Evolutionary conservation across 2,113 vertebrate genomes (phyloP).

Genomic region (Microcebus murinus): DNA sequence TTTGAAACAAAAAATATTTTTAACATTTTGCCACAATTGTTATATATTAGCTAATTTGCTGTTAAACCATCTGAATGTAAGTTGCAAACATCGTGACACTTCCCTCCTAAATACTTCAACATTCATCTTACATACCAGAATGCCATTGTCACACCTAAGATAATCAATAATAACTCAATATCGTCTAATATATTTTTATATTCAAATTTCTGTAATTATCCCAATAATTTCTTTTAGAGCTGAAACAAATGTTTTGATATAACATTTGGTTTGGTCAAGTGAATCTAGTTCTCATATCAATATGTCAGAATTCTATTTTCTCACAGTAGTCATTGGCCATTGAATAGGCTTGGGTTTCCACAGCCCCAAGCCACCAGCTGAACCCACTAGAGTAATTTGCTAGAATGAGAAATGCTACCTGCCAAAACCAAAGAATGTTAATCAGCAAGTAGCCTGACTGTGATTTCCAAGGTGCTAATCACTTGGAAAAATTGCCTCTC

Average conservation of each 20-base stretch:
- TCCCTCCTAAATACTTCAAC: background rate
- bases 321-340: conserved; percentile 46
- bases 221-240: conserved; percentile 14
- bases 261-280: conserved; percentile 58
- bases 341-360: conserved; percentile 42
- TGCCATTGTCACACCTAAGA: background rate
- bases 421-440: conserved; percentile 65
- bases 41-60: background rate
- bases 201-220: background rate
- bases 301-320: conserved; percentile 59
- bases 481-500: conserved; percentile 75
- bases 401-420: conserved; percentile 68
- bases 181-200: background rate
- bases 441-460: conserved; percentile 65
- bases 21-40: background rate
- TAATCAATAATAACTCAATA: background rate
- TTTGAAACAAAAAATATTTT: conserved; percentile 45
- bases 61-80: background rate
- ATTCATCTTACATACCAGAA: background rate
- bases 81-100: background rate
- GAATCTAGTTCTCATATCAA: conserved; percentile 42
- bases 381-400: conserved; percentile 52
- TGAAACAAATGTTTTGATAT: conserved; percentile 23
- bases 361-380: background rate
- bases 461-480: conserved; percentile 73